Conservation (phyloP, 2,797 vertebrate species). For the Urocyon cinereoargenteus region DNA sequence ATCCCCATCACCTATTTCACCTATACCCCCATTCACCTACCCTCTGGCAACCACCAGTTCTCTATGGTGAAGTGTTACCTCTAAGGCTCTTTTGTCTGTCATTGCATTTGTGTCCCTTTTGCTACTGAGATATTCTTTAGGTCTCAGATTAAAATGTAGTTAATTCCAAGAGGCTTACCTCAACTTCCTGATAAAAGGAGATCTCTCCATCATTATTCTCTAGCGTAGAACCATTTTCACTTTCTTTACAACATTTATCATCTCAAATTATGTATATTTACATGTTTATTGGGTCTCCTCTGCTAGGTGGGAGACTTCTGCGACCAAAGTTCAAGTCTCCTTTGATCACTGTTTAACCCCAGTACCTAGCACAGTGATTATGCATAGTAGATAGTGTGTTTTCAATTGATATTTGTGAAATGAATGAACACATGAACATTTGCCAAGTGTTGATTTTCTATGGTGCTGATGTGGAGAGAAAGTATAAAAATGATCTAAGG, state of each 20-base stretch:
- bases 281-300: neutral
- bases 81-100: neutral
- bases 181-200: neutral
- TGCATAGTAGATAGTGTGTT: neutral
- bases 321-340: neutral
- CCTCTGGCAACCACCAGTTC: neutral
- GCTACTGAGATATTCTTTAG: neutral
- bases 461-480: neutral
- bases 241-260: neutral
- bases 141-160: neutral
- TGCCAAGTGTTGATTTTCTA: neutral
- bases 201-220: neutral
- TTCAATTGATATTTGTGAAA: neutral
- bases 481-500: neutral
- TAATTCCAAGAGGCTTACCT: conserved; percentile 1
- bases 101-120: neutral
- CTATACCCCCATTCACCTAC: neutral
- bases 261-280: neutral
- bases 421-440: neutral
- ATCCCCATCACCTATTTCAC: neutral
- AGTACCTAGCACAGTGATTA: neutral
- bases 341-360: neutral
- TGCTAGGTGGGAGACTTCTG: neutral
- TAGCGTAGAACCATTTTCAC: neutral
- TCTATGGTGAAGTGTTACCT: neutral